phyloP scores from a whole-genome alignment of 2,888 invertebrate species.

The Andrena flavipes region DNA sequence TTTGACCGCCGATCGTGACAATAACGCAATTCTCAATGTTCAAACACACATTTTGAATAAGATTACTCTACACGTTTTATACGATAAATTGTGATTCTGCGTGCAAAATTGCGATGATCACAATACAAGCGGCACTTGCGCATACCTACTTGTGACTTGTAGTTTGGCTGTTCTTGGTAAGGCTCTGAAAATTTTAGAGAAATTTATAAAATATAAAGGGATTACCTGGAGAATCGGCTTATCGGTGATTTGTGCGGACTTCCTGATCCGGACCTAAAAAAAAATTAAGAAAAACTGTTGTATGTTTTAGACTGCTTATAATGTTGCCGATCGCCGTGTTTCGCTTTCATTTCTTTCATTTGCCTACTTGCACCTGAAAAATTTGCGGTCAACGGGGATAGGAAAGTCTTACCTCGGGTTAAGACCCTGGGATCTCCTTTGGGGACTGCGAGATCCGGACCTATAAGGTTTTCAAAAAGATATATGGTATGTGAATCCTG shows the following conservation, averaged over 20 bases:
- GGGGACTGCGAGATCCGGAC: constrained; percentile 80
- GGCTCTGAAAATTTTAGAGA: constrained; percentile 76
- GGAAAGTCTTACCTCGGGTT: constrained; percentile 78
- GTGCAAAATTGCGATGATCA: constrained; percentile 73
- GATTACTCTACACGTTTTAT: constrained; percentile 53
- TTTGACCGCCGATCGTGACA: constrained; percentile 53
- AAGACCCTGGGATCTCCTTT: constrained; percentile 76
- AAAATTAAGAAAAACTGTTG: constrained; percentile 77
- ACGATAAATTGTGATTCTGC: constrained; percentile 64
- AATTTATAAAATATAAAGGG: constrained; percentile 28
- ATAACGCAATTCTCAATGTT: constrained; percentile 54
- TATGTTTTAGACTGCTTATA: constrained; percentile 74
- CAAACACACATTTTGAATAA: constrained; percentile 34
- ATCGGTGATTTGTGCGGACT: constrained; percentile 77
- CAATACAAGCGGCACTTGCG: constrained; percentile 71
- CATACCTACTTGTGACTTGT: constrained; percentile 74
- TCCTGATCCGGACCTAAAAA: constrained; percentile 81
- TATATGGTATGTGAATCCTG: constrained; percentile 72
- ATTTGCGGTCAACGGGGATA: constrained; percentile 52
- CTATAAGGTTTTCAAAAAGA: constrained; percentile 79
- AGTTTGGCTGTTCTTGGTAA: constrained; percentile 51
- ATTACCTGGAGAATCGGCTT: constrained; percentile 80
- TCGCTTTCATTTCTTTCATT: constrained; percentile 66
- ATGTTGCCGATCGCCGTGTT: constrained; percentile 60
- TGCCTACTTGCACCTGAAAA: constrained; percentile 77